These are phyloP conservation scores for Anhinga anhinga DNA, from an alignment of 2,113 vertebrate species.

Conservation along the genomic window DNA sequence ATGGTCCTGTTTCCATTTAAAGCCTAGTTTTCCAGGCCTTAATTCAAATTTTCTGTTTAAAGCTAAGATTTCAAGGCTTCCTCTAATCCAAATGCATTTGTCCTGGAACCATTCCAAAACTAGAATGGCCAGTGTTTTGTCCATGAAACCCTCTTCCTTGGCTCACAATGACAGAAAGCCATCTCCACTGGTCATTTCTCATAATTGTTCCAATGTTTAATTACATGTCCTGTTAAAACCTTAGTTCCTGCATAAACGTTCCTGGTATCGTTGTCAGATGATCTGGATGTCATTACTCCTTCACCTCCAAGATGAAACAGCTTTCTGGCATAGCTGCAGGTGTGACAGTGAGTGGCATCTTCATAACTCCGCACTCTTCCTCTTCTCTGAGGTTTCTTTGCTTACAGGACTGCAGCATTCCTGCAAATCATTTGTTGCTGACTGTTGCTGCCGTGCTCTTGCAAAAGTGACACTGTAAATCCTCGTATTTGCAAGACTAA, in stretches of 20 bases:
- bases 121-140: neutral
- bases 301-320: neutral
- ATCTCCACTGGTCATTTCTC: neutral
- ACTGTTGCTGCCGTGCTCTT: neutral
- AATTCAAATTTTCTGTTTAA: neutral
- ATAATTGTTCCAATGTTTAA: neutral
- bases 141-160: neutral
- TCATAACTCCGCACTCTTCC: neutral
- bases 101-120: neutral
- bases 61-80: neutral
- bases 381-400: neutral
- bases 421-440: neutral
- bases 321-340: neutral
- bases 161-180: neutral
- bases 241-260: neutral
- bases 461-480: neutral
- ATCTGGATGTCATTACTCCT: neutral
- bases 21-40: neutral
- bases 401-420: neutral
- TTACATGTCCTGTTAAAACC: neutral
- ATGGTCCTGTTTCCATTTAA: neutral
- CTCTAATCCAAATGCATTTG: neutral
- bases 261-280: rapidly evolving
- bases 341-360: neutral
- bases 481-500: neutral